These are phyloP conservation scores for Drosophila yakuba DNA, from an alignment of 1,140 invertebrate species.

Conservation along the genomic window DNA sequence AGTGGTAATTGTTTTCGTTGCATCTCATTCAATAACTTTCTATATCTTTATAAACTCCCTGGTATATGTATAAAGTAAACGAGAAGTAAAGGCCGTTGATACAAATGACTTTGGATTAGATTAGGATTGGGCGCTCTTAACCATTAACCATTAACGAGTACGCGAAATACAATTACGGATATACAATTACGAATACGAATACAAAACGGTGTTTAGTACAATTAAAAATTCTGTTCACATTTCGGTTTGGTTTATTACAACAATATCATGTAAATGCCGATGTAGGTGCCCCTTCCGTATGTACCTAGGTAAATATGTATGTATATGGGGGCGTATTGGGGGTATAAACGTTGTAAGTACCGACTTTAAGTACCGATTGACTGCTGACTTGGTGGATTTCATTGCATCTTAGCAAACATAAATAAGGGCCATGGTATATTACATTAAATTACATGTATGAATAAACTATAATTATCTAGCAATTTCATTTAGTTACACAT, in stretches of 20 bases:
- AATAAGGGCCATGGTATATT: slow-evolving; percentile 50
- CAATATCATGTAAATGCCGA: slow-evolving; percentile 75
- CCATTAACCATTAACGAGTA: slow-evolving; percentile 69
- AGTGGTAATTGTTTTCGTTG: slow-evolving; percentile 80
- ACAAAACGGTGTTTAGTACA: slow-evolving; percentile 81
- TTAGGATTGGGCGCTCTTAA: slow-evolving; percentile 75
- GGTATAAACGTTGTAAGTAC: slow-evolving; percentile 31
- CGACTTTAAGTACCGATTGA: slow-evolving; percentile 68
- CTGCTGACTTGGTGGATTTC: slow-evolving; percentile 38
- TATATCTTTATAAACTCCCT: slow-evolving; percentile 36
- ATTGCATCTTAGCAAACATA: slow-evolving; percentile 48
- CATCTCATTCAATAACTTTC: slow-evolving; percentile 45
- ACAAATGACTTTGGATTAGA: slow-evolving; percentile 82
- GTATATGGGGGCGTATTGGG: slow-evolving; percentile 5
- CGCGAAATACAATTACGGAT: slow-evolving; percentile 61
- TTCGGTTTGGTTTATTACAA: slow-evolving; percentile 81
- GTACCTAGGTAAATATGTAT: slow-evolving; percentile 35
- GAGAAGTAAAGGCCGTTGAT: slow-evolving; percentile 80
- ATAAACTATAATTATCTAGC: slow-evolving; percentile 80
- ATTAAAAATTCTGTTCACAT: slow-evolving; percentile 83
- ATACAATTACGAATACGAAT: slow-evolving; percentile 59
- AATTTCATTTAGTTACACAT: slow-evolving; percentile 78
- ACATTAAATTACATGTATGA: slow-evolving; percentile 56
- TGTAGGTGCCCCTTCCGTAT: slow-evolving; percentile 14
- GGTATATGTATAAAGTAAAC: slow-evolving; percentile 71